phyloP scores from a whole-genome alignment of 2,797 vertebrate species.

The Syndactyla subalaris region DNA sequence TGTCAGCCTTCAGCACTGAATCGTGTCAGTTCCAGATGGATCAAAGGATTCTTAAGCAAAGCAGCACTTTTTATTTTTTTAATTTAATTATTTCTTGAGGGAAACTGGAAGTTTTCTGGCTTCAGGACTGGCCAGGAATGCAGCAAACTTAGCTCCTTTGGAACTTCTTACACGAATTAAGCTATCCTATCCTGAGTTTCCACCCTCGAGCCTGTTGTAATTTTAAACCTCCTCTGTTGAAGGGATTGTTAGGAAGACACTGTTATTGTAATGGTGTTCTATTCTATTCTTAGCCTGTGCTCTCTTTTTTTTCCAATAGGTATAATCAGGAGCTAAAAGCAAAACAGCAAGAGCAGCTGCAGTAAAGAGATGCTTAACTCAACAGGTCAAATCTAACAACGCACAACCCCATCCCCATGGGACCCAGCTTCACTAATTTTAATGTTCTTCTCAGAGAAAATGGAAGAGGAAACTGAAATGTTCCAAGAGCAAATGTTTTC shows the following conservation, averaged over 20 bases:
- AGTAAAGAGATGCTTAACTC: constrained; percentile 48
- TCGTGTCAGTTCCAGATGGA: background rate
- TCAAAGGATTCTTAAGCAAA: background rate
- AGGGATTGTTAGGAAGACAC: background rate
- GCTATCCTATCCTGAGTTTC: background rate
- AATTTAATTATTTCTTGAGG: background rate
- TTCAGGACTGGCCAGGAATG: background rate
- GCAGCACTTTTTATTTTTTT: background rate
- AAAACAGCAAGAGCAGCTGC: constrained; percentile 61
- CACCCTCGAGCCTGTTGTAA: background rate
- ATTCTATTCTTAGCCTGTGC: background rate
- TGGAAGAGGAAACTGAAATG: background rate
- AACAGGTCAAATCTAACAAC: background rate
- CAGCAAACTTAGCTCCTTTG: background rate
- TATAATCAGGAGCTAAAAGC: constrained; percentile 86
- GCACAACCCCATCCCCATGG: constrained; percentile 58
- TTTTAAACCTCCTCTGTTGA: background rate
- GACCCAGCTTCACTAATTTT: constrained; percentile 66
- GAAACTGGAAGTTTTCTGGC: background rate
- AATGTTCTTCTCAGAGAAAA: constrained; percentile 31
- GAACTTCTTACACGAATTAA: background rate
- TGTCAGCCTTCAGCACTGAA: background rate
- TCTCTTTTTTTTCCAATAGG: constrained; percentile 64
- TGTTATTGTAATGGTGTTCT: background rate
- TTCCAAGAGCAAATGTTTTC: constrained; percentile 46